Base-by-base conservation (phyloP, 2,113 vertebrate species). In the Agapornis roseicollis region DNA sequence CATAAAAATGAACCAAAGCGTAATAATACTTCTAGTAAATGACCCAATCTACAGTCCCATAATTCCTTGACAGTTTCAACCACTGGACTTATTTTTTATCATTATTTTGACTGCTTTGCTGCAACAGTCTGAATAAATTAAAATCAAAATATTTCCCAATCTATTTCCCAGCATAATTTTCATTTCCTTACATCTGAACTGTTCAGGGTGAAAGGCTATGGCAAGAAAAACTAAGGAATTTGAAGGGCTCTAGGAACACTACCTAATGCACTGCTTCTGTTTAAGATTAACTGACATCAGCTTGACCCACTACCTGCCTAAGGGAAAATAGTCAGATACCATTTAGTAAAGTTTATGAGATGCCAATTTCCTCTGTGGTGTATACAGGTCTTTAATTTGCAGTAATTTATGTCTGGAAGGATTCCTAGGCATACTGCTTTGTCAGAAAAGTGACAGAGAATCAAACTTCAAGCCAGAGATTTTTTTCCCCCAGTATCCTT, bases 201-300 rank as follows among this genome's bases (percentile, higher is more conserved):
- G 61, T 31, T 92, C 47, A 88, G 87, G 64, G 83, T 78, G 66
- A 96, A 87, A 78, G 33, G 71, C 41, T 92, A 49, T 5, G 37
- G 35, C 16, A 46, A 31, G 88, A 91, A 90, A 66, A 95, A 65
- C 23, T 66, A n/a, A 88, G 37, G 81, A 88, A 58, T 86, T 83
- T 87, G 35, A 94, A 71, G 33, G n/a, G 12, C 17, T 87, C 28
- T 33, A 12, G 25, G 46, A 76, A 24, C 73, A 89, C 25, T 66
- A 50, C 76, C 68, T 50, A 82, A 88, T 55, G 35, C 13, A 70
- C 10, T 1, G 2, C 35, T 94, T 64, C 60, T 73, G 78, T 93
- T 61, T 82, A 97, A 96, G 52, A 96, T 88, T 89, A 95, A 81
- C 81, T 91, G 66, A 87, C 49, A 95, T 78, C 58, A 66, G 55